A percentile compares a stretch with the other conserved stretches of the same genome.
Conservation (phyloP, 2,888 invertebrate species). For the Listrodromus nycthemerus region DNA sequence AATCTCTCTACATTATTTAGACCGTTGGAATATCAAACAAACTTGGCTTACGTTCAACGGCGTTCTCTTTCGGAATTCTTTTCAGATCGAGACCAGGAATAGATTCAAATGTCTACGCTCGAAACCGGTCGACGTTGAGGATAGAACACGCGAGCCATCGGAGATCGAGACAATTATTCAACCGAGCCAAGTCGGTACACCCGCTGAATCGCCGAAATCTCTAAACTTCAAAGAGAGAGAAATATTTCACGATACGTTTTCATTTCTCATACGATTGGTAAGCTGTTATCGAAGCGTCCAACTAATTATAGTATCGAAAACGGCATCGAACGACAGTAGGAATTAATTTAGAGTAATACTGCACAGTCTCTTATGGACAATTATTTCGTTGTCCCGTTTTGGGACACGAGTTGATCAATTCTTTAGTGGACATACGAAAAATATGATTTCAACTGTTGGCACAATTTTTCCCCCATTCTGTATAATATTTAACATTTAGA, state of each 20-base stretch:
- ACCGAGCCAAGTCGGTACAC: slow-evolving; percentile 28
- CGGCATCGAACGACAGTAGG: neutral
- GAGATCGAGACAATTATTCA: slow-evolving; percentile 35
- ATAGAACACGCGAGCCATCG: slow-evolving; percentile 69
- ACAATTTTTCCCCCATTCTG: neutral
- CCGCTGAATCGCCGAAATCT: slow-evolving; percentile 73
- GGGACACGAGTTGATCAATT: neutral
- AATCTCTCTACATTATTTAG: neutral
- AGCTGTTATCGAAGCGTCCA: slow-evolving; percentile 27
- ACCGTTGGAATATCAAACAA: slow-evolving; percentile 5
- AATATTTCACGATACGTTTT: slow-evolving; percentile 79
- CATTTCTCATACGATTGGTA: slow-evolving; percentile 79
- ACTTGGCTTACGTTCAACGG: slow-evolving; percentile 51
- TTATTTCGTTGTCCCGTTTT: neutral
- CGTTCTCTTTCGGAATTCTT: slow-evolving; percentile 41
- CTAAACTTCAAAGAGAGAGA: slow-evolving; percentile 76
- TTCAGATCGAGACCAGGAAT: slow-evolving; percentile 81
- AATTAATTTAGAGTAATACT: neutral
- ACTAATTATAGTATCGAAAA: neutral
- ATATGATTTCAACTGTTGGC: neutral
- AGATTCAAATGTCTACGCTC: slow-evolving; percentile 81
- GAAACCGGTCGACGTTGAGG: slow-evolving; percentile 79
- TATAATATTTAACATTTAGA: neutral
- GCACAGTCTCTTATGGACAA: neutral
- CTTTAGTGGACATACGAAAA: neutral